These are phyloP conservation scores for Listrodromus nycthemerus DNA, from an alignment of 2,888 invertebrate species.

Conservation along the genomic window DNA sequence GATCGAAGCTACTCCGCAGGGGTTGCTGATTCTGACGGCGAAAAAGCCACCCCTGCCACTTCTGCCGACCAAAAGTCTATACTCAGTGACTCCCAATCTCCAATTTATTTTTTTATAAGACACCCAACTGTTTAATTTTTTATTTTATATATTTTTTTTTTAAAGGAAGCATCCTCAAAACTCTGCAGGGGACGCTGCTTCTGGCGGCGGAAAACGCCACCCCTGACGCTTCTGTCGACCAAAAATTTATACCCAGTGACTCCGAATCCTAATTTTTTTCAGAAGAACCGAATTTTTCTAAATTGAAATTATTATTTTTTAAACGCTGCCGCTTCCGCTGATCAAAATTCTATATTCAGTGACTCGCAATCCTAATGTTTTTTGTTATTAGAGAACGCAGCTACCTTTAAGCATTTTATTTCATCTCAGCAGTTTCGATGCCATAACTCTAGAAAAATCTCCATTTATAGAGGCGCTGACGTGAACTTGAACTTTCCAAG, in stretches of 20 bases:
- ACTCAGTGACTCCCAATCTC: slow-evolving; percentile 67
- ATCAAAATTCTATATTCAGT: slow-evolving; percentile 48
- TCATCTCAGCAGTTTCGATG: neutral
- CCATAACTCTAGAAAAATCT: neutral
- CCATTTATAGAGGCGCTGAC: neutral
- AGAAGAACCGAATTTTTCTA: neutral
- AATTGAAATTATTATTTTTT: no score
- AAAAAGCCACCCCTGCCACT: slow-evolving; percentile 56
- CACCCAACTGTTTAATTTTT: neutral
- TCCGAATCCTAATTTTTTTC: slow-evolving; percentile 51
- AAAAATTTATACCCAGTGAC: slow-evolving; percentile 57
- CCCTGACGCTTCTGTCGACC: slow-evolving; percentile 46
- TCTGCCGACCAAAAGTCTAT: slow-evolving; percentile 32
- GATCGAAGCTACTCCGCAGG: slow-evolving; percentile 64
- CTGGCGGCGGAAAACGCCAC: slow-evolving; percentile 48
- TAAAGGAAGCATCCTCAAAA: neutral
- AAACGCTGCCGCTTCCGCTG: slow-evolving; percentile 53
- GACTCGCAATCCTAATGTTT: slow-evolving; percentile 61
- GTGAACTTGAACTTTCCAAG: slow-evolving; percentile 3
- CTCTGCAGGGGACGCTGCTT: slow-evolving; percentile 36
- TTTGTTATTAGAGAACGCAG: neutral
- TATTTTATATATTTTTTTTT: neutral
- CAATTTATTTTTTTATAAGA: neutral
- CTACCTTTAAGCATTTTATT: neutral
- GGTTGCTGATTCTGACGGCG: slow-evolving; percentile 41